A percentile compares a stretch with the other conserved stretches of the same genome.
Evolutionary conservation across 2,888 invertebrate genomes (phyloP).

Genomic region (Apamea sordens): DNA sequence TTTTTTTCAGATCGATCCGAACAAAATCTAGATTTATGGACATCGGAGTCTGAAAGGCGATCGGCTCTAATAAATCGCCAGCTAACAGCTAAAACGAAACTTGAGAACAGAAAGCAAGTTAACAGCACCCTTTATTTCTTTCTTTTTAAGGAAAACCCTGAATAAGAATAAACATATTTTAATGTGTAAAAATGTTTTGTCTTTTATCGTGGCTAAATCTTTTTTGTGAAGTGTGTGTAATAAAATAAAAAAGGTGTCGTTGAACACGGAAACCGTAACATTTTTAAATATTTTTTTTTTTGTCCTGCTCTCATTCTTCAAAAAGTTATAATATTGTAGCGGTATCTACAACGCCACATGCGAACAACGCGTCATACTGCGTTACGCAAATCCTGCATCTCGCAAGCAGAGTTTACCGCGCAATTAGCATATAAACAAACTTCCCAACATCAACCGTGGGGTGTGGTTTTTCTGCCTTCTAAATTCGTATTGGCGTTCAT

Average conservation of each 20-base stretch:
- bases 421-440: too few relatives aligned
- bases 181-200: not conserved
- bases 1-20: not conserved
- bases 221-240: not conserved
- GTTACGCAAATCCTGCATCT: too few relatives aligned
- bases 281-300: not conserved
- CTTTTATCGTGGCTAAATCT: not conserved
- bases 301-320: not conserved
- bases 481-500: too few relatives aligned
- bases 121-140: constrained; percentile 42
- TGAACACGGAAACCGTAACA: not conserved
- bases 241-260: not conserved
- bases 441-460: too few relatives aligned
- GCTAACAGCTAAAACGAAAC: constrained; percentile 60
- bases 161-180: constrained; percentile 23
- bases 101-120: constrained; percentile 51
- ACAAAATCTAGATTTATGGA: constrained; percentile 49
- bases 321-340: not conserved
- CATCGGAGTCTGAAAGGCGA: constrained; percentile 51
- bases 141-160: constrained; percentile 19
- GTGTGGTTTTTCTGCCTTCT: too few relatives aligned
- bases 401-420: too few relatives aligned
- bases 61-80: constrained; percentile 56
- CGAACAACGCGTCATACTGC: too few relatives aligned
- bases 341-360: too few relatives aligned